Evolutionary conservation across 2,113 vertebrate genomes (phyloP).

Genomic region (Daboia siamensis): DNA sequence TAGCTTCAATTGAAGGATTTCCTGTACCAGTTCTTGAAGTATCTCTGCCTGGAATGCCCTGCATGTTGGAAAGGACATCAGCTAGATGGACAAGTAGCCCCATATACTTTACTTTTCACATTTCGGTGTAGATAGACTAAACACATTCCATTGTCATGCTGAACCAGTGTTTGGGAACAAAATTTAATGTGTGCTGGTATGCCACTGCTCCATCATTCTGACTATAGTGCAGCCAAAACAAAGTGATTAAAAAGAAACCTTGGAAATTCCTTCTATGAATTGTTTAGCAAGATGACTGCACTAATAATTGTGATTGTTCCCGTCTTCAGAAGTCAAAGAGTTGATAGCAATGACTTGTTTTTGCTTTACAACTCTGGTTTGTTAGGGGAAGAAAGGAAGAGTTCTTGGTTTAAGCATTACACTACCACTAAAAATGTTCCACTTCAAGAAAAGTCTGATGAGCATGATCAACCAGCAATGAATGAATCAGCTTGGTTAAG

Average conservation of each 20-base stretch:
- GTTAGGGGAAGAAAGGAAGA: not conserved
- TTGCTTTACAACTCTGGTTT: not conserved
- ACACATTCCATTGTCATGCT: not conserved
- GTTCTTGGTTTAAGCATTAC: not conserved
- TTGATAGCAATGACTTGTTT: not conserved
- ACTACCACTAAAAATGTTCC: not conserved
- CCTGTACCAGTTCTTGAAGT: not conserved
- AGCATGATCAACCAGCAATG: not conserved
- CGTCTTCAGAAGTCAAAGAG: not conserved
- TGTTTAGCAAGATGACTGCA: not conserved
- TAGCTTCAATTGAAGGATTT: not conserved
- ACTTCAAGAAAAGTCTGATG: not conserved
- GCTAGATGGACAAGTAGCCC: not conserved
- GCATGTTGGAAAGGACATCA: not conserved
- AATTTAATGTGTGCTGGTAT: not conserved
- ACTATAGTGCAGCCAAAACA: not conserved
- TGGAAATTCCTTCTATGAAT: not conserved
- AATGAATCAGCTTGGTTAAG: not conserved
- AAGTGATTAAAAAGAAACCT: not conserved
- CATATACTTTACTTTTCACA: not conserved
- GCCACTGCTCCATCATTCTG: not conserved
- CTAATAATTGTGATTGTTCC: not conserved
- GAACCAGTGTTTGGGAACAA: not conserved
- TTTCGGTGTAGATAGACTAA: conserved; percentile 11
- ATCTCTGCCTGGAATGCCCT: not conserved